These are phyloP conservation scores for Chymomyza costata DNA, from an alignment of 1,140 invertebrate genomes.

Conservation along the genomic window DNA sequence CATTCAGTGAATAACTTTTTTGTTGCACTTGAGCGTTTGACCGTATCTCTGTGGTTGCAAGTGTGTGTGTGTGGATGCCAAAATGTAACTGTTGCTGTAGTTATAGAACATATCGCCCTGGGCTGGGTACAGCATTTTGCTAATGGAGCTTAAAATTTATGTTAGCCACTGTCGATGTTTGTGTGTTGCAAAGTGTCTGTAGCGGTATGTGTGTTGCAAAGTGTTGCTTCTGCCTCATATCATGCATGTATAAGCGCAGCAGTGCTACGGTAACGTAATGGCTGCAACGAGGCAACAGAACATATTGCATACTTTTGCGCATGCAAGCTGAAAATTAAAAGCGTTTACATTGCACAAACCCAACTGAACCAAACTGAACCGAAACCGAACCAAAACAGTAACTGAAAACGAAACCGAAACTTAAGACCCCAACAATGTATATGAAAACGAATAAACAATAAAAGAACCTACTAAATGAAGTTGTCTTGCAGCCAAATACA, in stretches of 20 bases:
- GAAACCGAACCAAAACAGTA: slow-evolving; percentile 4
- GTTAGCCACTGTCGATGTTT: slow-evolving; percentile 59
- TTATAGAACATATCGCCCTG: slow-evolving; percentile 40
- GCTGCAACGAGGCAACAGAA: slow-evolving; percentile 9
- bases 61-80: no score
- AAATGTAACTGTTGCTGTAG: no score
- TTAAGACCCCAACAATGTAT: slow-evolving; percentile 36
- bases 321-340: slow-evolving; percentile 74
- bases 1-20: slow-evolving; percentile 59
- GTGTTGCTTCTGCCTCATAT: slow-evolving; percentile 33
- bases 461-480: slow-evolving; percentile 42
- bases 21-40: slow-evolving; percentile 68
- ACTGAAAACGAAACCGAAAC: slow-evolving; percentile 42
- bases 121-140: slow-evolving; percentile 63
- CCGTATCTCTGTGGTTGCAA: no score
- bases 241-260: slow-evolving; percentile 67
- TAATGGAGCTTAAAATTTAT: slow-evolving; percentile 73
- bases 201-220: neutral
- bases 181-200: slow-evolving; percentile 18
- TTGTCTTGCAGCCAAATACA: slow-evolving; percentile 32
- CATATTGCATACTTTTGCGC: slow-evolving; percentile 73
- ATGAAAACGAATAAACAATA: slow-evolving; percentile 32
- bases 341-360: slow-evolving; percentile 63
- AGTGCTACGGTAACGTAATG: slow-evolving; percentile 16
- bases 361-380: slow-evolving; percentile 5